phyloP scores from a whole-genome alignment of 2,888 invertebrate genomes.

The Caradrina kadenii region DNA sequence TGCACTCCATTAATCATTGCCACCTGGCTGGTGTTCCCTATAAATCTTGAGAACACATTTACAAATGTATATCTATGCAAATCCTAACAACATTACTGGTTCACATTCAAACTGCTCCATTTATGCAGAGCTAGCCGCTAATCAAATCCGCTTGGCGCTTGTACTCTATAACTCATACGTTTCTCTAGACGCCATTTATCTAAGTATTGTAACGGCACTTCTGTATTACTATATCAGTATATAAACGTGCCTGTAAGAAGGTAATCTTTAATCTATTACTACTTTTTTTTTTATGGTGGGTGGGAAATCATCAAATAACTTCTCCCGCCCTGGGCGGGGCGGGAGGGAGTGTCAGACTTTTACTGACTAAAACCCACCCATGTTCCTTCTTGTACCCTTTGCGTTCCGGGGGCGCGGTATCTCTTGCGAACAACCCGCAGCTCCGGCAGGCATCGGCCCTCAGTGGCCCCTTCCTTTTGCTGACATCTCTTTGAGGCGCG shows the following conservation, averaged over 20 bases:
- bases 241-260: not conserved
- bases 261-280: conserved; percentile 21
- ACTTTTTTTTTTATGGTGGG: too few species aligned
- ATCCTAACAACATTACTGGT: conserved; percentile 12
- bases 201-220: conserved; percentile 29
- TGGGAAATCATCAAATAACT: too few species aligned
- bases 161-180: conserved; percentile 26
- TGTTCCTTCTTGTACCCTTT: too few species aligned
- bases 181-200: conserved; percentile 36
- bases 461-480: too few species aligned
- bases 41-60: conserved; percentile 20
- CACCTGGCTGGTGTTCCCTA: not conserved
- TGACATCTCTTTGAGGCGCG: too few species aligned
- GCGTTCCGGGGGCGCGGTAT: too few species aligned
- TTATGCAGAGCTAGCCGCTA: conserved; percentile 32
- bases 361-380: too few species aligned
- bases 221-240: conserved; percentile 16
- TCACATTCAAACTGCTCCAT: conserved; percentile 16
- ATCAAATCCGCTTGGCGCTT: conserved; percentile 42
- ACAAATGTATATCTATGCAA: conserved; percentile 28
- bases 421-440: too few species aligned
- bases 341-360: too few species aligned
- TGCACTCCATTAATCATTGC: conserved; percentile 1
- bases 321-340: too few species aligned
- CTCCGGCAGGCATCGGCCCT: too few species aligned